Percentiles rank a stretch among this genome's conserved stretches.
Conservation (phyloP, 2,888 invertebrate species). For the Pristionchus maxplancki region DNA sequence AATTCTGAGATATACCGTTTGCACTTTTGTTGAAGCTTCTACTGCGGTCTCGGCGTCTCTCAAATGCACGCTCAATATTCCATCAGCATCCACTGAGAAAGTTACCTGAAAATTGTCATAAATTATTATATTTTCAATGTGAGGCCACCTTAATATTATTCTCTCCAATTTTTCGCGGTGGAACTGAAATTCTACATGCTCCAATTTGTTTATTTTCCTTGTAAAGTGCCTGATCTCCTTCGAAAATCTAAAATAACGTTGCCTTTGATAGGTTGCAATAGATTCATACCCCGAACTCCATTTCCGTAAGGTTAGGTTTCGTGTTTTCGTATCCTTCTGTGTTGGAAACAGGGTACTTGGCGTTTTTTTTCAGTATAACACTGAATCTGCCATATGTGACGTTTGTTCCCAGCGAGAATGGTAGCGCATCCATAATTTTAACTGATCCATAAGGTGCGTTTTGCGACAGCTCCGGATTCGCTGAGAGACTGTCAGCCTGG, state of each 20-base stretch:
- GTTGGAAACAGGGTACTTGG: background rate
- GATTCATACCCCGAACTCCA: background rate
- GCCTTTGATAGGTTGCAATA: background rate
- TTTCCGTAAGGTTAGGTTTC: background rate
- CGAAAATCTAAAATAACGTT: background rate
- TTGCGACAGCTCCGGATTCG: no score
- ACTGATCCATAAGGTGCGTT: background rate
- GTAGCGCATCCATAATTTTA: background rate
- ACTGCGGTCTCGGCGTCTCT: background rate
- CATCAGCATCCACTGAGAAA: background rate
- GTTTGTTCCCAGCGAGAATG: background rate
- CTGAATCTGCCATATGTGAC: background rate
- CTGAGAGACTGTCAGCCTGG: background rate
- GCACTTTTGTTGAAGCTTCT: background rate
- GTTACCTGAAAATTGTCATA: background rate
- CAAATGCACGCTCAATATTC: background rate
- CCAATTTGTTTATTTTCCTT: background rate
- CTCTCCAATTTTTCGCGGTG: background rate
- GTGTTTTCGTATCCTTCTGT: background rate
- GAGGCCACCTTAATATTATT: background rate
- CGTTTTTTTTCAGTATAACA: background rate
- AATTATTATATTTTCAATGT: no score
- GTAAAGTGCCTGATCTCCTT: background rate
- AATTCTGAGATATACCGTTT: no score
- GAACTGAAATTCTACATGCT: background rate